A percentile compares a stretch with the other conserved stretches of the same genome.
Conservation (phyloP, 1,140 invertebrate genomes). For the Calephelis nemesis region DNA sequence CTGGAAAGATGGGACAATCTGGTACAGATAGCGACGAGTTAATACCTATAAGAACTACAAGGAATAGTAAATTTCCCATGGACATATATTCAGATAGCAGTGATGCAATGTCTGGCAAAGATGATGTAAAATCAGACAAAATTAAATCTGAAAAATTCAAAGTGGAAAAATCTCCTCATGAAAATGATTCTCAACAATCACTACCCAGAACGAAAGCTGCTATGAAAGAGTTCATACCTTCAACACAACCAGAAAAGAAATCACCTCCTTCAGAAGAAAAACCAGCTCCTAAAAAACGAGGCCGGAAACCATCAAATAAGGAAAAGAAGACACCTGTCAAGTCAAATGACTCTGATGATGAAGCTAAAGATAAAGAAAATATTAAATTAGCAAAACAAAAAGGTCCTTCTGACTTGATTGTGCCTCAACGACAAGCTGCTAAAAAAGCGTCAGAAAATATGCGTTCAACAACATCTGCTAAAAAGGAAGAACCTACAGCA, state of each 20-base stretch:
- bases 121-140: slow-evolving; percentile 59
- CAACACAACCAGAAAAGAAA: slow-evolving; percentile 65
- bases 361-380: slow-evolving; percentile 80
- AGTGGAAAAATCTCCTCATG: slow-evolving; percentile 79
- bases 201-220: slow-evolving; percentile 88
- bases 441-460: slow-evolving; percentile 94
- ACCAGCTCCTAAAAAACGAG: slow-evolving; percentile 68
- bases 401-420: slow-evolving; percentile 89
- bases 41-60: slow-evolving; percentile 79
- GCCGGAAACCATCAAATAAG: slow-evolving; percentile 62
- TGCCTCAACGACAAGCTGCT: slow-evolving; percentile 94
- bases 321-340: slow-evolving; percentile 61
- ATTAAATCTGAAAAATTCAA: slow-evolving; percentile 67
- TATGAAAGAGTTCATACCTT: slow-evolving; percentile 86
- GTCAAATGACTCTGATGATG: slow-evolving; percentile 69
- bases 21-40: slow-evolving; percentile 89
- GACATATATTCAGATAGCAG: slow-evolving; percentile 89
- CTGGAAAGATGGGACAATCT: slow-evolving; percentile 72
- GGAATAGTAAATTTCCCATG: slow-evolving; percentile 77
- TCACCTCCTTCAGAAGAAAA: slow-evolving; percentile 61
- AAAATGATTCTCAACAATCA: slow-evolving; percentile 84
- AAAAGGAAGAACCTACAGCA: slow-evolving; percentile 65
- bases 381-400: slow-evolving; percentile 80
- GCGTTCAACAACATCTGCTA: slow-evolving; percentile 80
- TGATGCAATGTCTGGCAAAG: slow-evolving; percentile 72